Evolutionary conservation across 2,797 vertebrate genomes (phyloP).

Genomic region (Pangasius krempfi): DNA sequence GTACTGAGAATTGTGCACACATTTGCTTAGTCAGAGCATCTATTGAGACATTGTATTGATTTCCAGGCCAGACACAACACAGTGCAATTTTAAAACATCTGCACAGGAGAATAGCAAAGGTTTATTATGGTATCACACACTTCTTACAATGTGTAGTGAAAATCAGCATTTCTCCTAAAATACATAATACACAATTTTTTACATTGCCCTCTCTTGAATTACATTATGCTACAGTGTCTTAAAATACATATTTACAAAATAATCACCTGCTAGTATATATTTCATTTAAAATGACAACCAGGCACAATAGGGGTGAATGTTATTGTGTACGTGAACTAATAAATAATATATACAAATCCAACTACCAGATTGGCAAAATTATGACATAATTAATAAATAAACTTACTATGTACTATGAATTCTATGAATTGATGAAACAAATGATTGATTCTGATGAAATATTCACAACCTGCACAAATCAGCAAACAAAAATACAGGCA

Average conservation of each 20-base stretch:
- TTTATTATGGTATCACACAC: neutral
- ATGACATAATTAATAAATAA: neutral
- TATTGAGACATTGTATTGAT: neutral
- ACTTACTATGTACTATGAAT: neutral
- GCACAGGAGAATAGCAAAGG: neutral
- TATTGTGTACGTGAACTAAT: slow-evolving; percentile 22
- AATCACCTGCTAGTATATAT: neutral
- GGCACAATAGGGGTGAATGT: neutral
- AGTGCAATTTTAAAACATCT: neutral
- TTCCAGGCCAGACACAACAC: neutral
- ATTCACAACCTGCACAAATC: neutral
- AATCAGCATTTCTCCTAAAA: slow-evolving; percentile 12
- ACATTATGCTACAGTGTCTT: neutral
- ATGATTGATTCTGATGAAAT: neutral
- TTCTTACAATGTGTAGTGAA: slow-evolving; percentile 4
- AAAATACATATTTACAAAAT: slow-evolving; percentile 34
- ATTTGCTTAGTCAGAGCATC: neutral
- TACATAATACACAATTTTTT: slow-evolving; percentile 17
- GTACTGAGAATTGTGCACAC: neutral
- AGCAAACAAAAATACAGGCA: neutral
- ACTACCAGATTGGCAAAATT: neutral
- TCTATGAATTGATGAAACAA: neutral
- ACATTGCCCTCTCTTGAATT: neutral
- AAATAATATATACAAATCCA: slow-evolving; percentile 44
- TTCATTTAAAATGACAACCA: slow-evolving; percentile 5